Evolutionary conservation across 2,888 invertebrate species (phyloP), one percentile per base, ranked within the genome.

Genomic region (Anorthoa munda): DNA sequence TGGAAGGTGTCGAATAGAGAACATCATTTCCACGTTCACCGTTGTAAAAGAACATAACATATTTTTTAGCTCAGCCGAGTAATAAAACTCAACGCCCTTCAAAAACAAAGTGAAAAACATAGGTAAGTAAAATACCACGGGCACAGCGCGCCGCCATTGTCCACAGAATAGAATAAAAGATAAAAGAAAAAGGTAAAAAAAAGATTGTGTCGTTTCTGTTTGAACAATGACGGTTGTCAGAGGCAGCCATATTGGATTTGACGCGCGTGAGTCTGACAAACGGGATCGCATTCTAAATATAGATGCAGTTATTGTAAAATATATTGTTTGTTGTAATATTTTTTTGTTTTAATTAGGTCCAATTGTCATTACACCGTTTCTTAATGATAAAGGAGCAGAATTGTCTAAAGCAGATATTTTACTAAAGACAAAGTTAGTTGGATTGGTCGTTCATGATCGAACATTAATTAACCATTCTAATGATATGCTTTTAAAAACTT

Each of bases 151-250:
- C 93, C 89, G 94, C 95, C 95, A 95, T 96, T 95, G 95, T 95
- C 90, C 85, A 81, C 84, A 84, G 88, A 88, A 91, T 88, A 90
- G 92, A 92, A 94, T 91, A 92, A 93, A 94, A 94, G 92, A 92
- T 90, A 91, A 93, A 93, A 93, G 91, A 89, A 89, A 90, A 88
- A 88, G 82, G 92, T 92, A 91, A 92, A 94, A 94, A 94, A 94
- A 95, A 93, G 90, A 93, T 93, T 94, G 94, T 95, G 93, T 95
- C 94, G 95, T 94, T 94, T 94, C 94, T 95, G 95, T 95, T 94
- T 94, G 95, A 95, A 95, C 95, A 96, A 96, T 93, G 92, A 92
- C 87, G 90, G 93, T 92, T 94, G 96, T 96, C 96, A 93, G 93
- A 93, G 94, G 90, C 94, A 92, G 95, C 95, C 95, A 95, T 95